Evolutionary conservation across 2,888 invertebrate species (phyloP).

Genomic region (Criorhina ranunculi): DNA sequence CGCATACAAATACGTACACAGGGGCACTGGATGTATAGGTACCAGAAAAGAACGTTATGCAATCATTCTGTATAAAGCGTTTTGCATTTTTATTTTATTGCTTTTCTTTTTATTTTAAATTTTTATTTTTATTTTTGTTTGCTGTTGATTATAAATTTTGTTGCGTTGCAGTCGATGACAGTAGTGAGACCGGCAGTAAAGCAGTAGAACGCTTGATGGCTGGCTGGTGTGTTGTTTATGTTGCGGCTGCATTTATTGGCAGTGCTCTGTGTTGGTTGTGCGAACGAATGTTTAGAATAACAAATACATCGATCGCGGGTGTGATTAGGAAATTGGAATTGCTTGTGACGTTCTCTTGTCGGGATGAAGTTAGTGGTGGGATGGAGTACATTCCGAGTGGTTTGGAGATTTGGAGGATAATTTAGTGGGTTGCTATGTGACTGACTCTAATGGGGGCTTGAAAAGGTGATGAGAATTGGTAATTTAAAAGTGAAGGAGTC

Average conservation of each 20-base stretch:
- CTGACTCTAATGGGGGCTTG: constrained; percentile 42
- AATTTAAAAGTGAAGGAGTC: constrained; percentile 16
- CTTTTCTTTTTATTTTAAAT: constrained; percentile 28
- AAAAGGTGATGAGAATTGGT: constrained; percentile 50
- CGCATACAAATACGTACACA: constrained; percentile 12
- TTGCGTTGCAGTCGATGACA: constrained; percentile 67
- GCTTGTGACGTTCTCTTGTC: constrained; percentile 30
- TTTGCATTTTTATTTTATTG: constrained; percentile 51
- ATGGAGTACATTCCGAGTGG: constrained; percentile 3
- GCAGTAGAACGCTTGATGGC: constrained; percentile 32
- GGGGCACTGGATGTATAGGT: constrained; percentile 7
- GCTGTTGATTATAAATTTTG: constrained; percentile 66
- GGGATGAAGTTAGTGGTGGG: constrained; percentile 45
- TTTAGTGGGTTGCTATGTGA: constrained; percentile 51
- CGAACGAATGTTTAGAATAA: constrained; percentile 55
- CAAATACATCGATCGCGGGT: constrained; percentile 63
- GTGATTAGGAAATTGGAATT: constrained; percentile 66
- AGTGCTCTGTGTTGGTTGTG: constrained; percentile 7
- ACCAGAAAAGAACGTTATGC: constrained; percentile 64
- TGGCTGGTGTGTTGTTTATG: constrained; percentile 28
- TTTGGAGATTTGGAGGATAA: constrained; percentile 52
- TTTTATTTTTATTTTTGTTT: constrained; percentile 35
- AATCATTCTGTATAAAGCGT: constrained; percentile 58
- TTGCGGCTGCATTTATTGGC: constrained; percentile 33
- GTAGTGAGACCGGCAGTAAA: constrained; percentile 44